A percentile compares a stretch with the other conserved stretches of the same genome.
Conservation (phyloP, 2,113 vertebrate genomes). For the Xenopus laevis region DNA sequence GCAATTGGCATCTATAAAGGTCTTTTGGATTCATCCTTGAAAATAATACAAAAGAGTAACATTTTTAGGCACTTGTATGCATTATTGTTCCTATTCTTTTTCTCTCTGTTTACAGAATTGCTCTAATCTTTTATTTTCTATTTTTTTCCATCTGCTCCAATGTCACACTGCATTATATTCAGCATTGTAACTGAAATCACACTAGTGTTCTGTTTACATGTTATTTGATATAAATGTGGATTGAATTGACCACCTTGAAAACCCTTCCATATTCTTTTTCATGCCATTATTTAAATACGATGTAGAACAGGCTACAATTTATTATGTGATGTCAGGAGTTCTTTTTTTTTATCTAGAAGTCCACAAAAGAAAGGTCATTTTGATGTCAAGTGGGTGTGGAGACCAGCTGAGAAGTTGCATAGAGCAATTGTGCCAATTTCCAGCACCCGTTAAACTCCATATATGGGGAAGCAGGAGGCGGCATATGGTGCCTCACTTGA, state of each 20-base stretch:
- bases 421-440: constrained; percentile 76
- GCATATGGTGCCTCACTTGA: constrained; percentile 64
- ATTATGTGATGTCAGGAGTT: constrained; percentile 28
- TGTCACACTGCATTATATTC: background rate
- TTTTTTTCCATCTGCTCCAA: background rate
- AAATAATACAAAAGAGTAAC: too few relatives aligned
- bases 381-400: constrained; percentile 75
- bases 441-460: constrained; percentile 54
- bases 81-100: background rate
- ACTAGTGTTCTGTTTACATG: constrained; percentile 62
- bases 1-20: too few relatives aligned
- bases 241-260: constrained; percentile 75
- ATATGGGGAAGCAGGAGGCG: constrained; percentile 55
- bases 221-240: constrained; percentile 67
- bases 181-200: background rate
- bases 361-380: constrained; percentile 70
- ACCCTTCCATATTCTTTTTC: constrained; percentile 37
- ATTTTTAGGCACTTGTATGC: too few relatives aligned
- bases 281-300: constrained; percentile 36
- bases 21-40: too few relatives aligned
- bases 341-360: constrained; percentile 47
- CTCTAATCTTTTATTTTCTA: background rate
- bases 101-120: background rate
- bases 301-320: constrained; percentile 46
- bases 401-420: constrained; percentile 71